phyloP scores from a whole-genome alignment of 2,113 vertebrate genomes.

The Pollachius pollachius region DNA sequence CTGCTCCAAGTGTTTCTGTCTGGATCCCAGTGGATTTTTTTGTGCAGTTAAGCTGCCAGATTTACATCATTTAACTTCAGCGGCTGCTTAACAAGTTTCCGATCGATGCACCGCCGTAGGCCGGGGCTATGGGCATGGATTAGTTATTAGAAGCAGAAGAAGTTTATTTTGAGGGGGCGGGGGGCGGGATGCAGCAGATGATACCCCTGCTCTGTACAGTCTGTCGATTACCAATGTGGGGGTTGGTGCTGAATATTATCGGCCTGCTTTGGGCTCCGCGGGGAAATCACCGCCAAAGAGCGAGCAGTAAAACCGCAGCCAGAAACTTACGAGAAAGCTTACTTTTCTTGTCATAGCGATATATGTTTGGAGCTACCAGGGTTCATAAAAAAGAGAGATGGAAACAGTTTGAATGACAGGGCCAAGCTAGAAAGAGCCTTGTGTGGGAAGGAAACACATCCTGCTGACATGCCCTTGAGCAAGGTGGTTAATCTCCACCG shows the following conservation, averaged over 20 bases:
- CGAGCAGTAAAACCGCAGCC: background rate
- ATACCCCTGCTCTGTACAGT: slow-evolving; percentile 30
- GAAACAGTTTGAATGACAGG: too few species aligned
- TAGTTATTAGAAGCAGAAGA: slow-evolving; percentile 42
- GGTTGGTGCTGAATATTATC: slow-evolving; percentile 27
- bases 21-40: slow-evolving; percentile 29
- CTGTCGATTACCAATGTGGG: slow-evolving; percentile 28
- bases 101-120: slow-evolving; percentile 36
- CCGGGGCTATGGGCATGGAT: slow-evolving; percentile 23
- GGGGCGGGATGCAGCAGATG: slow-evolving; percentile 20
- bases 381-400: too few species aligned
- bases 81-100: slow-evolving; percentile 50
- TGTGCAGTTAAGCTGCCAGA: slow-evolving; percentile 35
- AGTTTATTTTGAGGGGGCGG: slow-evolving; percentile 24
- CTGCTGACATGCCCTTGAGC: too few species aligned
- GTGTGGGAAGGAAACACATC: too few species aligned
- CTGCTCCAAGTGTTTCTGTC: slow-evolving; percentile 34
- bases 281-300: background rate
- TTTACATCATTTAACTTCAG: slow-evolving; percentile 59
- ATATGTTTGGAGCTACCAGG: too few species aligned
- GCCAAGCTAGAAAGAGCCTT: too few species aligned
- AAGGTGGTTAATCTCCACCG: too few species aligned
- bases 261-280: background rate
- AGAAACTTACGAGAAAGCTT: too few species aligned
- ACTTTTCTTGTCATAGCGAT: too few species aligned